A percentile compares a stretch with the other conserved stretches of the same genome.
Evolutionary conservation across 2,797 vertebrate species (phyloP).

Genomic region (Sternarchorhynchus goeldii): DNA sequence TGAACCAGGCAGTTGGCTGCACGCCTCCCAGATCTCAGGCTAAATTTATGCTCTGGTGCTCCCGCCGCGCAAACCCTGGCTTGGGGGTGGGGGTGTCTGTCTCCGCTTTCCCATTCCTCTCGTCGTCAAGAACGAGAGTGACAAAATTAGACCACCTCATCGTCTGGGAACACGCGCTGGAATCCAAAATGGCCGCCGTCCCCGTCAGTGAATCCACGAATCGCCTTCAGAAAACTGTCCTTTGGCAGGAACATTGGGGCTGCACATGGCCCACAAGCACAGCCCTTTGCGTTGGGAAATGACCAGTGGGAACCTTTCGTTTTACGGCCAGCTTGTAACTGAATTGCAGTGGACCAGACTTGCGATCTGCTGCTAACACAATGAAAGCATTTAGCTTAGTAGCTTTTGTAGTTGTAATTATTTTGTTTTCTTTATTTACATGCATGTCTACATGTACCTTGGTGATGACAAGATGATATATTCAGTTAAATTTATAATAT

Average conservation of each 20-base stretch:
- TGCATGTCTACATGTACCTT: neutral
- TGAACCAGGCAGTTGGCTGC: too few relatives aligned
- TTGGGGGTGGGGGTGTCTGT: constrained; percentile 11
- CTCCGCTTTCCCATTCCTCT: constrained; percentile 39
- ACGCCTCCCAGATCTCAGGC: constrained; percentile 2
- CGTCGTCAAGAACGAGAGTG: constrained; percentile 41
- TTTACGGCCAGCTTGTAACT: neutral
- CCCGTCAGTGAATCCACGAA: neutral
- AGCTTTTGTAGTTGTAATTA: neutral
- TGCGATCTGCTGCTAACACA: neutral
- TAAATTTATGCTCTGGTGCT: constrained; percentile 13
- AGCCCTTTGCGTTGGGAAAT: constrained; percentile 4
- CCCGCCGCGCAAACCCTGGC: neutral
- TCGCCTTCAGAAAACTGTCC: neutral
- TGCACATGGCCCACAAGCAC: neutral
- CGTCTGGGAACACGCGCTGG: constrained; percentile 36
- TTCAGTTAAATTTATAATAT: too few relatives aligned
- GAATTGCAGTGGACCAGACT: neutral
- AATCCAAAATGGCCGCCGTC: constrained; percentile 33
- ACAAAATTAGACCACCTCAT: constrained; percentile 52
- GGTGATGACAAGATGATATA: neutral
- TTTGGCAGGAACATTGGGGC: neutral
- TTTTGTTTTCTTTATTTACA: neutral
- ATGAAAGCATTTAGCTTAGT: neutral
- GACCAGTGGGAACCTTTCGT: constrained; percentile 4